Conservation (phyloP, 2,113 vertebrate species). For the Tyto alba region DNA sequence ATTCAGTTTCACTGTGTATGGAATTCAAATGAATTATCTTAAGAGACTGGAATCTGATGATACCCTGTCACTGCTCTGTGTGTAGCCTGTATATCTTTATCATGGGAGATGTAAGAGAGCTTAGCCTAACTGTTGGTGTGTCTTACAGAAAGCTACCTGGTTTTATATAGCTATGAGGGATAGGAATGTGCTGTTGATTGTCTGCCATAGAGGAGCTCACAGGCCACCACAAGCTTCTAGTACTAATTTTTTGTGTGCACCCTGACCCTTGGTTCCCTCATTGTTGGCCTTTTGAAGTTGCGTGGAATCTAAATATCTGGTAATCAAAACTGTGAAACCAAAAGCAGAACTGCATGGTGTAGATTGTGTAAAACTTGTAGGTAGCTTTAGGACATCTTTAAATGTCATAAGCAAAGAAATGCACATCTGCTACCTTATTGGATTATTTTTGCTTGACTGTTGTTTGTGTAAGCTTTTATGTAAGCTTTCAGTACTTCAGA, state of each 20-base stretch:
- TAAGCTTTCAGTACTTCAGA: not conserved
- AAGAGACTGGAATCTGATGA: not conserved
- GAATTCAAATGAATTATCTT: not conserved
- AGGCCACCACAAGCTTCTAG: not conserved
- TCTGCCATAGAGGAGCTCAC: not conserved
- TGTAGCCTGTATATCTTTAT: not conserved
- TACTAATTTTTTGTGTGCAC: too few relatives aligned
- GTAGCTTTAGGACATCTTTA: not conserved
- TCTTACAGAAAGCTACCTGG: not conserved
- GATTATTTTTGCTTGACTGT: not conserved
- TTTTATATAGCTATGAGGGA: not conserved
- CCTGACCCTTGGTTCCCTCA: not conserved
- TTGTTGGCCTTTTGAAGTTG: not conserved
- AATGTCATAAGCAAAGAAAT: not conserved
- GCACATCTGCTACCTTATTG: not conserved
- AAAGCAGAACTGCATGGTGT: not conserved
- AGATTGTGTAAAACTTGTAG: not conserved
- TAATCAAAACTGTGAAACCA: not conserved
- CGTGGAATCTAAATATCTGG: not conserved
- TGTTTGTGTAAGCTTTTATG: not conserved
- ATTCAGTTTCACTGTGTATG: not conserved
- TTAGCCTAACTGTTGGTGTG: not conserved
- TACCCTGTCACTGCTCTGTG: not conserved
- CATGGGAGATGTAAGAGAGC: not conserved
- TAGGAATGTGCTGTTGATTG: not conserved